These are phyloP conservation scores for Lophura nycthemera DNA, from an alignment of 2,113 vertebrate genomes.

Conservation along the genomic window DNA sequence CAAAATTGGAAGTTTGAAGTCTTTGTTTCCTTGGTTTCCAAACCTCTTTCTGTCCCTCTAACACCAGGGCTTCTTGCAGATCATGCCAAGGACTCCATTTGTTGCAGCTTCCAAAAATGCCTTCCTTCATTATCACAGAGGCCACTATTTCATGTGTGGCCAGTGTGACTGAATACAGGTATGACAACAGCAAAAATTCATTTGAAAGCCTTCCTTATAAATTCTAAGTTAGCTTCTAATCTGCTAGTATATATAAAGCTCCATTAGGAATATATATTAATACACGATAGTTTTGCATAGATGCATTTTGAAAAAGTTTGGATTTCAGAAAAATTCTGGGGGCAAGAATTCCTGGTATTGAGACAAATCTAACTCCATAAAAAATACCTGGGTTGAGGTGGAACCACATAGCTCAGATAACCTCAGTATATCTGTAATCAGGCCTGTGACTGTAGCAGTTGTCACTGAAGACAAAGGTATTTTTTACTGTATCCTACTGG, in stretches of 20 bases:
- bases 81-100: background rate
- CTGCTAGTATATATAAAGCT: background rate
- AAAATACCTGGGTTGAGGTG: background rate
- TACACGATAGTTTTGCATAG: background rate
- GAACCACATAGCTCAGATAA: background rate
- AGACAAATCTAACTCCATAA: background rate
- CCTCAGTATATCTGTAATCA: background rate
- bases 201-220: fast-evolving
- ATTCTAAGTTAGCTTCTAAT: background rate
- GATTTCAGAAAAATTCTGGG: background rate
- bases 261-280: background rate
- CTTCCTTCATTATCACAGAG: background rate
- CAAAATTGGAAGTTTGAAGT: constrained; percentile 15
- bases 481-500: background rate
- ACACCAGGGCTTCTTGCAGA: background rate
- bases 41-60: background rate
- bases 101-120: background rate
- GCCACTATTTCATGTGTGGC: background rate
- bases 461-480: background rate
- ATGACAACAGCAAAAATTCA: background rate
- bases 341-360: background rate
- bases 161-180: background rate
- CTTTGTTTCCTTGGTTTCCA: background rate
- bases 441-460: background rate
- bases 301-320: background rate